Percentiles rank a stretch among this genome's conserved stretches.
Evolutionary conservation across 2,797 vertebrate species (phyloP).

Genomic region (Sarcoramphus papa): DNA sequence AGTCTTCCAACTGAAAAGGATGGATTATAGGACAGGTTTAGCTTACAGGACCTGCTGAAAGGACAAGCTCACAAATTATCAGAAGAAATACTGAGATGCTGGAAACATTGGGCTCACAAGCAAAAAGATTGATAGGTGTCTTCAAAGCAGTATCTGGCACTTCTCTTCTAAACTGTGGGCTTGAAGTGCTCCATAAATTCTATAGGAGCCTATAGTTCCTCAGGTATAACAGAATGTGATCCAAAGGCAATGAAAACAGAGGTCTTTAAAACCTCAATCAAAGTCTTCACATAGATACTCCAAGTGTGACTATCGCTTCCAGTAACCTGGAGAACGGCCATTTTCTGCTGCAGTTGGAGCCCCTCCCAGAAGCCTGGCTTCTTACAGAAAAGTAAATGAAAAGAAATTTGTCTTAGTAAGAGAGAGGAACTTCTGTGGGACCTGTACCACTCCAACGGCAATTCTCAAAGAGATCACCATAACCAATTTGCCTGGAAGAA

Average conservation of each 20-base stretch:
- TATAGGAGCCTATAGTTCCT: not conserved
- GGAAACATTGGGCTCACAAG: not conserved
- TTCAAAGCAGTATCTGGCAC: not conserved
- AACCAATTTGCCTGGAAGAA: not conserved
- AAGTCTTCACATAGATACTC: not conserved
- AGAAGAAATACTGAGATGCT: not conserved
- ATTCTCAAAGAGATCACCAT: not conserved
- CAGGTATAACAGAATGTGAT: no score
- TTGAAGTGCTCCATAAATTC: not conserved
- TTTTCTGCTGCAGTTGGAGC: not conserved
- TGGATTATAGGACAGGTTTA: not conserved
- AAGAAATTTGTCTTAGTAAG: not conserved
- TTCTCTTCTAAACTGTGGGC: not conserved
- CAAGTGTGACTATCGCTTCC: not conserved
- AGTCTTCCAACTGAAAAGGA: not conserved
- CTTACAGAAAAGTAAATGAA: not conserved
- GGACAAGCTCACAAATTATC: not conserved
- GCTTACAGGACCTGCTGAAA: not conserved
- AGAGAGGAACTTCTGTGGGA: not conserved
- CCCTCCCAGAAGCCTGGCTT: not conserved
- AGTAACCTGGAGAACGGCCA: fast-evolving
- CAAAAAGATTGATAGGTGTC: not conserved
- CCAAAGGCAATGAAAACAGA: not conserved
- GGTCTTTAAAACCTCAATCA: not conserved
- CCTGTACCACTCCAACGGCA: fast-evolving